Percentiles rank a stretch among this genome's conserved stretches.
Evolutionary conservation across 2,113 vertebrate genomes (phyloP).

Genomic region (Phylloscopus whistleri): DNA sequence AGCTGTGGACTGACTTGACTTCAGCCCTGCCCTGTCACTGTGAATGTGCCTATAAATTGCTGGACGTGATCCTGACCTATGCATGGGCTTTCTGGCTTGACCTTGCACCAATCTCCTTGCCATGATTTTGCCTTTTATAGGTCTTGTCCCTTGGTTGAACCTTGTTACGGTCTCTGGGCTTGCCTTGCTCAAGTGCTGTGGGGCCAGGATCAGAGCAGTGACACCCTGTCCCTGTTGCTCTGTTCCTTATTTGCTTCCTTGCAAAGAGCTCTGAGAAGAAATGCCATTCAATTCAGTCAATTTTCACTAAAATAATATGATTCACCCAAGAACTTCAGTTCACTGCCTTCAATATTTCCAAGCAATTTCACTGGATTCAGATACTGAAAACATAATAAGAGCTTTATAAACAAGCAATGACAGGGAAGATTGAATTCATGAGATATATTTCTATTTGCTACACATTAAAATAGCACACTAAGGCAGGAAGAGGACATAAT

Average conservation of each 20-base stretch:
- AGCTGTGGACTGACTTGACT: no score
- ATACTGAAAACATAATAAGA: not conserved
- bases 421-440: not conserved
- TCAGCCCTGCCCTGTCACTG: not conserved
- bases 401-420: not conserved
- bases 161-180: not conserved
- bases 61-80: not conserved
- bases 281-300: not conserved
- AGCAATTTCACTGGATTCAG: not conserved
- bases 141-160: not conserved
- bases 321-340: not conserved
- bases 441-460: not conserved
- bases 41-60: not conserved
- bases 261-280: not conserved
- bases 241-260: not conserved
- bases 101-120: not conserved
- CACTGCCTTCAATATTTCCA: not conserved
- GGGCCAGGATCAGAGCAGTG: not conserved
- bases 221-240: not conserved
- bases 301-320: not conserved
- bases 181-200: not conserved
- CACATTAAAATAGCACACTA: not conserved
- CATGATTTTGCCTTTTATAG: not conserved
- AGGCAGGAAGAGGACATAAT: not conserved
- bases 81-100: not conserved